Conservation (phyloP, 1,140 invertebrate genomes). For the Ylistrum balloti region DNA sequence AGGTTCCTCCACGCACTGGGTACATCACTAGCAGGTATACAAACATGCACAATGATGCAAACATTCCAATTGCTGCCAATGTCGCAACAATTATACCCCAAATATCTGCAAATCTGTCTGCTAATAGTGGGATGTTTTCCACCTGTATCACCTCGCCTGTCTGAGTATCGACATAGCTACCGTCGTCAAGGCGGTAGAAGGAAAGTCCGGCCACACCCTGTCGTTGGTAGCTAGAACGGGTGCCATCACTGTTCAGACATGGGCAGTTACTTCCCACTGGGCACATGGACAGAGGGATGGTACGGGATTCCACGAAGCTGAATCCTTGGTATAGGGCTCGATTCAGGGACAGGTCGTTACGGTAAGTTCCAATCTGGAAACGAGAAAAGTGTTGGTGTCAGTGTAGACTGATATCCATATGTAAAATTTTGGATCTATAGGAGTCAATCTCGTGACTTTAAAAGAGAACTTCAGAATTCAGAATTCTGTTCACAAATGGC, state of each 20-base stretch:
- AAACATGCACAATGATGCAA: constrained; percentile 81
- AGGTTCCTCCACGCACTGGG: constrained; percentile 82
- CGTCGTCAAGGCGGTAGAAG: constrained; percentile 70
- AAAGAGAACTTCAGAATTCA: too few relatives aligned
- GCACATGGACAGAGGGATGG: constrained; percentile 68
- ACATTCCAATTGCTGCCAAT: constrained; percentile 79
- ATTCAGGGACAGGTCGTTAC: constrained; percentile 59
- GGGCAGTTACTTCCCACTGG: constrained; percentile 68
- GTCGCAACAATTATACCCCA: constrained; percentile 83
- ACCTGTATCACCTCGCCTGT: constrained; percentile 71
- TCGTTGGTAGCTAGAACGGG: constrained; percentile 50
- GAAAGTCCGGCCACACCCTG: constrained; percentile 67
- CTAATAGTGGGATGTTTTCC: constrained; percentile 69
- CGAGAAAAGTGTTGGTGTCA: too few relatives aligned
- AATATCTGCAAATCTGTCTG: constrained; percentile 79
- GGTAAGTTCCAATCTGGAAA: constrained; percentile 73
- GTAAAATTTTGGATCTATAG: too few relatives aligned
- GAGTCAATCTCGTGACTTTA: too few relatives aligned
- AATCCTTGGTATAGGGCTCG: constrained; percentile 59
- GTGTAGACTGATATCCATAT: too few relatives aligned
- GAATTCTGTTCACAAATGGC: too few relatives aligned
- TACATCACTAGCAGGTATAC: constrained; percentile 83
- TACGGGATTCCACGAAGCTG: constrained; percentile 56
- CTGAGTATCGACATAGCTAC: constrained; percentile 77
- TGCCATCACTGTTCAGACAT: constrained; percentile 69